Evolutionary conservation across 2,888 invertebrate genomes (phyloP), one percentile per base, ranked within the genome.

Genomic region (Drosophila differens): DNA sequence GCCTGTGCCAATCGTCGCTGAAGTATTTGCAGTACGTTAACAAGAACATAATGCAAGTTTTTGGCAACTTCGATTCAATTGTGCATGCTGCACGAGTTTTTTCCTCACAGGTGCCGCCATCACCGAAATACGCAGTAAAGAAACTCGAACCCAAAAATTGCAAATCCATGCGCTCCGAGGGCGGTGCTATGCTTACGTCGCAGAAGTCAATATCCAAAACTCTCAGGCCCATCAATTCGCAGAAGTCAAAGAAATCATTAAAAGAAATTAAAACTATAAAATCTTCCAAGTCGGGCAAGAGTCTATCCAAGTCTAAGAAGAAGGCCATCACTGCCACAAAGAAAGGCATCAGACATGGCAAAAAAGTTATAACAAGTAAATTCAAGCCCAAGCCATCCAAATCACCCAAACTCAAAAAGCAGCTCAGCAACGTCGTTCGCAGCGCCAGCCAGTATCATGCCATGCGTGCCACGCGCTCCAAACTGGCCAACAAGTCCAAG

Each of bases 11-110:
- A 60, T 89, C 92, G 28, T 82, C 91, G 4, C 82, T 92, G 3
- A 85, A 89, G 70, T 92, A 92, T 67, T 72, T 92, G 57, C 83
- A 91, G 61, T 84, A 82, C 65, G 90, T 92, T 7, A 92, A 92
- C 52, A 81, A 86, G n/a, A 91, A 85, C 47, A 92, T 92, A 16
- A 74, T 89, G 74, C 81, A 90, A 54, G 85, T 87, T 3, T 92
- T 92, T 51, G 89, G 91, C 4, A 90, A 84, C 41, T 85, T 82
- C 7, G 91, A 91, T 33, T 66, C 85, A 6, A 80, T 91, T 55
- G 82, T 75, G 2, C 75, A 82, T 59, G 86, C 91, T 25, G 91
- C 91, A 30, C 83, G 84, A 5, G 73, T 85, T 4, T 84, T 90
- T 61, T 67, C 76, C 16, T 66, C 70, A 14, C 76, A 86, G 14